These are phyloP conservation scores for Harpagoxenus sublaevis DNA, from an alignment of 2,888 invertebrate genomes.

Conservation along the genomic window DNA sequence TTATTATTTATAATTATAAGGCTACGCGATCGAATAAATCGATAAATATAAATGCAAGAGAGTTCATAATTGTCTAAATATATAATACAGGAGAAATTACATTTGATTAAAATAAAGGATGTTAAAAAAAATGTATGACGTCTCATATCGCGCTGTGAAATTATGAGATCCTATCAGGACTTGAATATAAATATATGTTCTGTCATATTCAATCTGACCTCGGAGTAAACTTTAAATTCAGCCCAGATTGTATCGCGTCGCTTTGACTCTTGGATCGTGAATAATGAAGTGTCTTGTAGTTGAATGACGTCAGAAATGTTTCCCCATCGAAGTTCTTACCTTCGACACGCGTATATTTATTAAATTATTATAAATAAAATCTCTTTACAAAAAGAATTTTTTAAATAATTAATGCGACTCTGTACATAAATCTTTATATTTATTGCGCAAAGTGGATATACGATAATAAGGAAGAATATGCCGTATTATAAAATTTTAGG, in stretches of 20 bases:
- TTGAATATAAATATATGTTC: conserved; percentile 31
- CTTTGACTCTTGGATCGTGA: conserved; percentile 48
- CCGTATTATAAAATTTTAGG: background rate
- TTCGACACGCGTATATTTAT: background rate
- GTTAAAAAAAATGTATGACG: background rate
- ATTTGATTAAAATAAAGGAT: background rate
- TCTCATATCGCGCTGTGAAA: background rate
- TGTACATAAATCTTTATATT: background rate
- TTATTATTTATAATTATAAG: background rate
- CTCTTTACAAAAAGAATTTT: background rate
- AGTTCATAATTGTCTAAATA: background rate
- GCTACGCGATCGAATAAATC: background rate
- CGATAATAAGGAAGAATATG: background rate
- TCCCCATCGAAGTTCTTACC: background rate
- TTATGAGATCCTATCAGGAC: background rate
- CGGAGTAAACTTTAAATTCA: conserved; percentile 32
- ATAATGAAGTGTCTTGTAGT: conserved; percentile 27
- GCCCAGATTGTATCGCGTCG: conserved; percentile 14
- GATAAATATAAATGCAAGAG: background rate
- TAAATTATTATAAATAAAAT: background rate
- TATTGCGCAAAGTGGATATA: background rate
- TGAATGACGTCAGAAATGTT: conserved; percentile 34
- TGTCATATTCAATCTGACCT: conserved; percentile 23
- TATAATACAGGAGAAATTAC: background rate
- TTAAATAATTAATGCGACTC: background rate